Base-by-base conservation (phyloP, 2,113 vertebrate species). In the Paraplagusia blochii region DNA sequence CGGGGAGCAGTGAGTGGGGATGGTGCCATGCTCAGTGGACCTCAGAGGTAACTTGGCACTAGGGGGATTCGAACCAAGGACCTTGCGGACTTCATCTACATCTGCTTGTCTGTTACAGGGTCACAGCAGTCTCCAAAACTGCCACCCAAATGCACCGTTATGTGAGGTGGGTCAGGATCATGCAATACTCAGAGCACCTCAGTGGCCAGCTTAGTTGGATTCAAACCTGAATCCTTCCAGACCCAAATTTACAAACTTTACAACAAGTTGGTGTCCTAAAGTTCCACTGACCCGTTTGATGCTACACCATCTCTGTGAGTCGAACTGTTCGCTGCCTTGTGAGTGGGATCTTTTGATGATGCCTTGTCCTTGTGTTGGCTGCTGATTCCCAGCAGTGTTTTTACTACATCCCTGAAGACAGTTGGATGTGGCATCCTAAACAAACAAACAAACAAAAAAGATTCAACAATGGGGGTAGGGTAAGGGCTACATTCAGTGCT, bases 361-460 rank as follows among this genome's bases (percentile, higher is more conserved):
- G 36, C 44, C 34, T 35, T 6, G 1, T 33, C 45, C 39, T 15
- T 14, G 13, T 11, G 42, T 0, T 67, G 16, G 7, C 64, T 58
- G 22, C 58, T 44, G 17, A 76, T 22, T 17, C 52, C 77, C 13
- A 80, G 65, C 63, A 63, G 43, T 0, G 64, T 69, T 53, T 77
- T 62, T 14, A 84, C 55, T 0, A 58, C 13, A 1, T 72, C 39
- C 11, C 33, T 60, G 58, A 87, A 78, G 5, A 33, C 1, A 8
- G 29, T 57, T 14, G 57, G 45, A 14, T 22, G 43, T 0, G 29
- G n/a, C 0, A 4, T 2, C 7, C 62, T 71, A 44, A 16, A 34
- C 8, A n/a, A 7, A 49, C 18, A 14, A n/a, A 9, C 6, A 10
- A 10, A 33, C 33, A 34, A 49, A 49, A 14, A 33, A 12, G 11